Percentiles rank a stretch among this genome's conserved stretches.
Conservation (phyloP, 2,888 invertebrate species). For the Agapetus fuscipes region DNA sequence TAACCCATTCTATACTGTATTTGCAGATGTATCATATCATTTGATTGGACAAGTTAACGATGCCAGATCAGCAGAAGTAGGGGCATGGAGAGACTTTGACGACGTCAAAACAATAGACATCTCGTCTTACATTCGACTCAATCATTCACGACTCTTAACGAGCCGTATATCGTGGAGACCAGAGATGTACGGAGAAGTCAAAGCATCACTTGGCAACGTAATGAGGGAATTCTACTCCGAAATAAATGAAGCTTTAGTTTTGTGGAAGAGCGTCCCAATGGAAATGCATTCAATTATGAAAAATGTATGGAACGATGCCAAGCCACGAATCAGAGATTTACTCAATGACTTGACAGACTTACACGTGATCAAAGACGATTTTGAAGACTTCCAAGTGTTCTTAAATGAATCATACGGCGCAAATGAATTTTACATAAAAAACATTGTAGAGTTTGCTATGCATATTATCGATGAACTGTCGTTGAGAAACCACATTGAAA, state of each 20-base stretch:
- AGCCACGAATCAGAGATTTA: conserved; percentile 58
- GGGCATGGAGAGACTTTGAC: conserved; percentile 75
- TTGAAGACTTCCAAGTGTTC: conserved; percentile 58
- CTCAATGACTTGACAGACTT: conserved; percentile 63
- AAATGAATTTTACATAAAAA: conserved; percentile 77
- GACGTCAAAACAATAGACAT: conserved; percentile 70
- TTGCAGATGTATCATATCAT: conserved; percentile 46
- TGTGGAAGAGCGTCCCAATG: conserved; percentile 47
- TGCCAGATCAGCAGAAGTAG: conserved; percentile 62
- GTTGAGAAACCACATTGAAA: conserved; percentile 64
- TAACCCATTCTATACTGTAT: too few species aligned
- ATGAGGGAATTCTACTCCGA: conserved; percentile 37
- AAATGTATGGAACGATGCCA: conserved; percentile 68
- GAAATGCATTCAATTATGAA: conserved; percentile 58
- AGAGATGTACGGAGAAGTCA: conserved; percentile 49
- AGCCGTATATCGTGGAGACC: conserved; percentile 76
- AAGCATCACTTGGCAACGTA: conserved; percentile 30
- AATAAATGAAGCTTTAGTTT: conserved; percentile 36
- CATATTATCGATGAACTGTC: conserved; percentile 70
- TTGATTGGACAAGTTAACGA: conserved; percentile 70
- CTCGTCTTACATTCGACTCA: conserved; percentile 67
- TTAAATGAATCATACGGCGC: conserved; percentile 68
- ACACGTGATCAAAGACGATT: conserved; percentile 61
- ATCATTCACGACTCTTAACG: conserved; percentile 73
- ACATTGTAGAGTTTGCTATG: conserved; percentile 59